Percentiles rank a stretch among this genome's conserved stretches.
These are phyloP conservation scores for Drosophila meridiana DNA, from an alignment of 2,888 invertebrate genomes.

Conservation along the genomic window DNA sequence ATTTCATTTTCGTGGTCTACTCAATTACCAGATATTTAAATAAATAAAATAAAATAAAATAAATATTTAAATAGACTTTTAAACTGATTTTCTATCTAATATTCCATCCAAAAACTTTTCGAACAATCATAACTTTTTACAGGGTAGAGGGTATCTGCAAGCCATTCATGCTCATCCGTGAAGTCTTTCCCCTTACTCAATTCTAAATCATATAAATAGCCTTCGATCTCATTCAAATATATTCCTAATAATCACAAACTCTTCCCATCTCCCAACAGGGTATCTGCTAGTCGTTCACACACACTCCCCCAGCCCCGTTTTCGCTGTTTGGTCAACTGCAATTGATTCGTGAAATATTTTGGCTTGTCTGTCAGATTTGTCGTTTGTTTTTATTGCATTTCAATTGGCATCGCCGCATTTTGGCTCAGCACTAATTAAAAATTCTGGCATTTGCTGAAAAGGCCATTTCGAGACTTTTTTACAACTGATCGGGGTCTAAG, in stretches of 20 bases:
- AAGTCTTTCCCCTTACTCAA: not conserved
- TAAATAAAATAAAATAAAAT: no score
- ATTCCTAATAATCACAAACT: no score
- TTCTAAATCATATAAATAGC: no score
- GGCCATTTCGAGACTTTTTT: slow-evolving; percentile 25
- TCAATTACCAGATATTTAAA: no score
- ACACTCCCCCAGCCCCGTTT: not conserved
- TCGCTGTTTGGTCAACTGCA: slow-evolving; percentile 24
- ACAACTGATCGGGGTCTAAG: slow-evolving; percentile 2
- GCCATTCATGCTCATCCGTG: not conserved
- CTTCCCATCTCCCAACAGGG: no score
- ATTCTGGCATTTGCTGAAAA: slow-evolving; percentile 33
- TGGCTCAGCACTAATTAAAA: slow-evolving; percentile 61
- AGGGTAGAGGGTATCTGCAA: not conserved
- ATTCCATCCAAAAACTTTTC: no score
- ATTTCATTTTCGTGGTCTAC: no score
- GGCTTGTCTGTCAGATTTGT: slow-evolving; percentile 49
- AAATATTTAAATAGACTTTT: no score
- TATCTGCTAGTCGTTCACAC: not conserved
- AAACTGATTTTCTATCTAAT: not conserved
- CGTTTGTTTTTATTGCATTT: slow-evolving; percentile 70
- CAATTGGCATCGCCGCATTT: slow-evolving; percentile 54
- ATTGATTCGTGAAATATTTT: slow-evolving; percentile 41
- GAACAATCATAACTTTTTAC: not conserved
- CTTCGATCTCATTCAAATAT: no score